These are phyloP conservation scores for Drosophila albomicans DNA, from an alignment of 1,140 invertebrate species.

Conservation along the genomic window DNA sequence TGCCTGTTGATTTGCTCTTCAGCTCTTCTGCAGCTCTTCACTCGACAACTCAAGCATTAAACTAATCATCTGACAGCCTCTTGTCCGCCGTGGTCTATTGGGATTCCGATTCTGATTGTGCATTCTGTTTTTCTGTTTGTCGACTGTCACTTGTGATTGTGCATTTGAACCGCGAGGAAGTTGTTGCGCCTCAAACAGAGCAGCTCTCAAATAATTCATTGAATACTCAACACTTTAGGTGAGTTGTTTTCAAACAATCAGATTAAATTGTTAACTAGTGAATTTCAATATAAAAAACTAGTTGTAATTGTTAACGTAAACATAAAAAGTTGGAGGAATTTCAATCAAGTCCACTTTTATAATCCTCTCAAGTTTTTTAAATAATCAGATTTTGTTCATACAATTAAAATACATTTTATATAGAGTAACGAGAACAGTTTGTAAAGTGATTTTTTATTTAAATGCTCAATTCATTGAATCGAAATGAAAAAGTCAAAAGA, in stretches of 20 bases:
- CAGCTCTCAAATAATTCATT: background rate
- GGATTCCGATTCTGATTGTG: background rate
- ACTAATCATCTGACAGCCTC: background rate
- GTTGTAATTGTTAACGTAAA: background rate
- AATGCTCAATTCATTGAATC: too few relatives aligned
- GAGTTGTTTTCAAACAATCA: background rate
- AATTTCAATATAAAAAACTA: too few relatives aligned
- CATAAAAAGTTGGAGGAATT: background rate
- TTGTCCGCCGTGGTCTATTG: conserved; percentile 1
- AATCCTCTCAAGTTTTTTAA: background rate
- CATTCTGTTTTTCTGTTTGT: background rate
- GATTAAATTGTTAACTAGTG: background rate
- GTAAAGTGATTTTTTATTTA: too few relatives aligned
- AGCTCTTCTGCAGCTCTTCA: background rate
- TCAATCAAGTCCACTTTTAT: background rate
- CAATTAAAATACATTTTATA: too few relatives aligned
- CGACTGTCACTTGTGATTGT: conserved; percentile 16
- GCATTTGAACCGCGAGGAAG: conserved; percentile 1
- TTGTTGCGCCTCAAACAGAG: background rate
- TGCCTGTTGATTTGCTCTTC: conserved; percentile 24
- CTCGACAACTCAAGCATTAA: background rate
- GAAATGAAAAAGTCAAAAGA: too few relatives aligned
- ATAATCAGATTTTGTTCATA: too few relatives aligned
- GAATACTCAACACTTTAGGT: background rate
- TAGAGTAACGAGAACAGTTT: too few relatives aligned